These are phyloP conservation scores for Perdita meconis DNA, from an alignment of 2,888 invertebrate genomes.

Conservation along the genomic window DNA sequence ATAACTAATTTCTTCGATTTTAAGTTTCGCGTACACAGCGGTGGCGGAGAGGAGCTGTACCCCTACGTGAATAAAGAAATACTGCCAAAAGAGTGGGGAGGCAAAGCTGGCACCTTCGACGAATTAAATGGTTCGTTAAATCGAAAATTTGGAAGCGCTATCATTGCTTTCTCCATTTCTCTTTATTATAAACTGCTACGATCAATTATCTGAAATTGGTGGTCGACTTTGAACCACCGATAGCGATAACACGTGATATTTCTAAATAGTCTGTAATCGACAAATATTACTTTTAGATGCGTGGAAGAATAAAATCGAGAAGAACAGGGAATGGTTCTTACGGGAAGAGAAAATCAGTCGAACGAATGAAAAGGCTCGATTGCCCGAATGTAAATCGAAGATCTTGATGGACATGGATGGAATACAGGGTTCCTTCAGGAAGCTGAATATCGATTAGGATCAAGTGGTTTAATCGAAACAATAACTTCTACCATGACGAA, in stretches of 20 bases:
- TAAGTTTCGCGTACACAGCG: slow-evolving; percentile 82
- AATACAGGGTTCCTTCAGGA: slow-evolving; percentile 80
- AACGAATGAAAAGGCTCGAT: slow-evolving; percentile 77
- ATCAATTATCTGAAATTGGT: neutral
- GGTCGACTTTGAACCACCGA: neutral
- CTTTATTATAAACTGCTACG: neutral
- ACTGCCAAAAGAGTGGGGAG: slow-evolving; percentile 84
- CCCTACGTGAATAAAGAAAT: slow-evolving; percentile 82
- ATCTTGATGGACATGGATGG: slow-evolving; percentile 76
- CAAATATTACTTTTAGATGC: slow-evolving; percentile 69
- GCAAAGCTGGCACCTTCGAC: slow-evolving; percentile 80
- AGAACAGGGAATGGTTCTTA: slow-evolving; percentile 80
- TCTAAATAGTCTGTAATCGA: neutral
- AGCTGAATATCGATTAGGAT: slow-evolving; percentile 79
- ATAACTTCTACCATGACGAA: neutral
- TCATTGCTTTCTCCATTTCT: neutral
- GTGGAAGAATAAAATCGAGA: slow-evolving; percentile 80
- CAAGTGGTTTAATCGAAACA: neutral
- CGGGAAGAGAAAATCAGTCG: slow-evolving; percentile 80
- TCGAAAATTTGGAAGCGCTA: neutral
- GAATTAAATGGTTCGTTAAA: slow-evolving; percentile 77
- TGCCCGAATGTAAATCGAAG: slow-evolving; percentile 73
- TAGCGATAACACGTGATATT: neutral
- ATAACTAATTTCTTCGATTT: slow-evolving; percentile 19
- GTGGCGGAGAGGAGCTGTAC: slow-evolving; percentile 81